Percentiles rank a stretch among this genome's conserved stretches.
These are phyloP conservation scores for Lepidochrysops patricia DNA, from an alignment of 2,888 invertebrate genomes.

Conservation along the genomic window DNA sequence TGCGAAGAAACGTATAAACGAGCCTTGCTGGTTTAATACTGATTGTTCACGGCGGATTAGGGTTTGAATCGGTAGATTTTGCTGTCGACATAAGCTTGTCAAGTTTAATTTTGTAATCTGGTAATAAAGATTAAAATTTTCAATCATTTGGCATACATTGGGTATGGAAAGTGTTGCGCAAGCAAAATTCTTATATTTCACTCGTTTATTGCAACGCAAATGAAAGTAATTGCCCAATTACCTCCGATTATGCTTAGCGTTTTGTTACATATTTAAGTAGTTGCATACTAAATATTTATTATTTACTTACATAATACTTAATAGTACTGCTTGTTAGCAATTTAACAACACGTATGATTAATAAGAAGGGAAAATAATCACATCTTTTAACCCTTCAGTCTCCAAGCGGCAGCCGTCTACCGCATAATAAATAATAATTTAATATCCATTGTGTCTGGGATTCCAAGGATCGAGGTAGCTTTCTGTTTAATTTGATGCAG, in stretches of 20 bases:
- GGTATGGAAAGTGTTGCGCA: not conserved
- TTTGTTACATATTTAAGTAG: not conserved
- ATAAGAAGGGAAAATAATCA: not conserved
- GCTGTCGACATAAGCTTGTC: too few relatives aligned
- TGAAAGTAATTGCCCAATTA: not conserved
- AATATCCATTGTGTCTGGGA: too few relatives aligned
- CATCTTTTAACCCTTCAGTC: too few relatives aligned
- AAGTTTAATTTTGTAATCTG: too few relatives aligned
- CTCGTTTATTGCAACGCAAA: not conserved
- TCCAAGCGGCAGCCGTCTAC: too few relatives aligned
- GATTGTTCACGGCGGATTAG: too few relatives aligned
- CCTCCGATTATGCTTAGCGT: not conserved
- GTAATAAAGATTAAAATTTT: not conserved
- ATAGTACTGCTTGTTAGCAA: not conserved
- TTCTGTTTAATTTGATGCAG: too few relatives aligned
- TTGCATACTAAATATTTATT: not conserved
- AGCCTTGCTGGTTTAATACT: too few relatives aligned
- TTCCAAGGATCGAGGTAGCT: too few relatives aligned
- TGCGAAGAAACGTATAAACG: too few relatives aligned
- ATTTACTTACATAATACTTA: not conserved
- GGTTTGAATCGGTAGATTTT: too few relatives aligned
- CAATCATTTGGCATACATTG: not conserved
- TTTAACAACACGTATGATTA: not conserved
- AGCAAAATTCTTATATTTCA: not conserved
- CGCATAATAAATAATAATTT: too few relatives aligned